A percentile compares a stretch with the other conserved stretches of the same genome.
phyloP scores from a whole-genome alignment of 2,888 invertebrate genomes.

The Anoplius nigerrimus region DNA sequence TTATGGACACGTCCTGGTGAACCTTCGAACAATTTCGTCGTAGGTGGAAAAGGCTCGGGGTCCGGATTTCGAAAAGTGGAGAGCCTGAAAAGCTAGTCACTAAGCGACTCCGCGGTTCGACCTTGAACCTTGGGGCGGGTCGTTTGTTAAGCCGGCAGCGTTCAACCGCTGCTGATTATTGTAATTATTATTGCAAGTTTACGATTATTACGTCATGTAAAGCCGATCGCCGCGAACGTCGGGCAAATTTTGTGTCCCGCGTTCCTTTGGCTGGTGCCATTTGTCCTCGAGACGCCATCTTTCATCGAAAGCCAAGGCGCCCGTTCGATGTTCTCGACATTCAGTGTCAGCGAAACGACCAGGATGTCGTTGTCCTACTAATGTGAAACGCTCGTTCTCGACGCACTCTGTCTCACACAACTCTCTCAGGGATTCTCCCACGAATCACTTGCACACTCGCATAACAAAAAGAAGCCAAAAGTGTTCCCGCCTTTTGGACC shows the following conservation, averaged over 20 bases:
- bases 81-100: slow-evolving; percentile 56
- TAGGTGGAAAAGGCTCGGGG: too few species aligned
- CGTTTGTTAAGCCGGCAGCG: slow-evolving; percentile 53
- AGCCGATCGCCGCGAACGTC: neutral
- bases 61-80: slow-evolving; percentile 8
- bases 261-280: slow-evolving; percentile 1
- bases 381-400: neutral
- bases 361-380: neutral
- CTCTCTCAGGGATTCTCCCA: slow-evolving; percentile 3
- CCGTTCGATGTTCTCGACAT: too few species aligned
- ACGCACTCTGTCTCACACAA: neutral
- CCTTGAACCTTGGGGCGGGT: slow-evolving; percentile 41
- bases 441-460: neutral
- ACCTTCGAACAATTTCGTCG: too few species aligned
- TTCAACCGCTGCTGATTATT: slow-evolving; percentile 24
- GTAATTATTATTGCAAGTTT: slow-evolving; percentile 14
- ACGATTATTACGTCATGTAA: slow-evolving; percentile 50
- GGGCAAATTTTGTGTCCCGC: neutral
- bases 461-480: too few species aligned
- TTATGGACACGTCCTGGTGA: too few species aligned
- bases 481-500: too few species aligned
- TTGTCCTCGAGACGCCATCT: too few species aligned
- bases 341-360: neutral
- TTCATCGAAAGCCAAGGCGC: too few species aligned
- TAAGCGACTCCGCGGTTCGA: slow-evolving; percentile 44